Conservation (phyloP, 2,888 invertebrate genomes). For the Plagiodera versicolora region DNA sequence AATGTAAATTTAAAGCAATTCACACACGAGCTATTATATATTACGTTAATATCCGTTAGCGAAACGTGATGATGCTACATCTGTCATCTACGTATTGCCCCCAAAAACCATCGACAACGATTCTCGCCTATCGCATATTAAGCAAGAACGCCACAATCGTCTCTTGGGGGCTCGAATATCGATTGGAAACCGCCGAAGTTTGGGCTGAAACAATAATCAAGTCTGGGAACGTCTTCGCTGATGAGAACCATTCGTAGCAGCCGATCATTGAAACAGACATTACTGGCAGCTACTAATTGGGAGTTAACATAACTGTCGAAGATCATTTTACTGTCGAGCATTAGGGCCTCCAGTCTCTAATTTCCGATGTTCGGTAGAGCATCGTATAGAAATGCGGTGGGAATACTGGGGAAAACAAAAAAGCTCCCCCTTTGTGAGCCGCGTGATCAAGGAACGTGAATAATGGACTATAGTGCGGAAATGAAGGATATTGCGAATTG, state of each 20-base stretch:
- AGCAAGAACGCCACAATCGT: not conserved
- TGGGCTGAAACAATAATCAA: not conserved
- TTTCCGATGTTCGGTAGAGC: not conserved
- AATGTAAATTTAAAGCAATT: no score
- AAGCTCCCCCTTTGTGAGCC: not conserved
- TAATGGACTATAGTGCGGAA: not conserved
- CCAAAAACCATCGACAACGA: not conserved
- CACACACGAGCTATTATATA: no score
- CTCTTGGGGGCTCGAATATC: not conserved
- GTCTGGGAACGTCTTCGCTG: not conserved
- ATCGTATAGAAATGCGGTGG: not conserved
- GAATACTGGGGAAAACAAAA: slow-evolving; percentile 1
- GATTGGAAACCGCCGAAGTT: not conserved
- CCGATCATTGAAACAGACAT: not conserved
- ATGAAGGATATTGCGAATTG: slow-evolving; percentile 1
- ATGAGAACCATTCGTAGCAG: not conserved
- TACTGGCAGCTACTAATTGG: not conserved
- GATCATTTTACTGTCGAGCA: not conserved
- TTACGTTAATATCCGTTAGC: not conserved
- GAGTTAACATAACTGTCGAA: slow-evolving; percentile 1
- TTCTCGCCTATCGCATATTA: not conserved
- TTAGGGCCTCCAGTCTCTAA: not conserved
- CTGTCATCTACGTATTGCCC: not conserved
- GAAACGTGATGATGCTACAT: not conserved
- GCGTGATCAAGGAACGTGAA: not conserved